Conservation (phyloP, 2,797 vertebrate species). For the Orientallactaga sibirica region DNA sequence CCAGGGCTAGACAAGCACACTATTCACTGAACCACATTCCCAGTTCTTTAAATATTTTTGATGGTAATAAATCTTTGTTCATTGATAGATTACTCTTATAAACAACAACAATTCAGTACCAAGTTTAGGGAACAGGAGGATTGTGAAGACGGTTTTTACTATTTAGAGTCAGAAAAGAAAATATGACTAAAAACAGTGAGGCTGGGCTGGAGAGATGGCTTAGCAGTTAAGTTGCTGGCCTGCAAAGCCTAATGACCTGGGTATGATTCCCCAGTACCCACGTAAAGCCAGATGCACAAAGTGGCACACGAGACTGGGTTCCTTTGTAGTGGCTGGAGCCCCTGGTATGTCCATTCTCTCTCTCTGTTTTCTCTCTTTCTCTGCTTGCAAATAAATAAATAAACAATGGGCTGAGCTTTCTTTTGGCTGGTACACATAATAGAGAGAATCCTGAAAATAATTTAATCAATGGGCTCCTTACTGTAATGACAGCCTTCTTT, state of each 20-base stretch:
- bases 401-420: background rate
- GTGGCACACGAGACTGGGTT: too few species aligned
- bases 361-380: too few species aligned
- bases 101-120: background rate
- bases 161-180: constrained; percentile 36
- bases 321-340: too few species aligned
- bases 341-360: too few species aligned
- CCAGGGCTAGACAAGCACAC: too few species aligned
- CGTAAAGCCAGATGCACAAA: too few species aligned
- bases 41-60: background rate
- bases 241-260: too few species aligned
- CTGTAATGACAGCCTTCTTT: background rate
- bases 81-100: constrained; percentile 20
- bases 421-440: constrained; percentile 1
- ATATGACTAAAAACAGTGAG: background rate
- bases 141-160: background rate
- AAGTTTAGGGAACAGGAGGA: background rate
- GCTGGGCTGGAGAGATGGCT: too few species aligned
- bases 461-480: background rate
- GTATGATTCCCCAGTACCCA: too few species aligned
- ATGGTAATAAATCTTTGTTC: background rate
- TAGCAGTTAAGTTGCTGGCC: too few species aligned
- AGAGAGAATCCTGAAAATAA: constrained; percentile 24
- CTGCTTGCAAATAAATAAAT: background rate
- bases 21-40: too few species aligned